Conservation (phyloP, 2,113 vertebrate species). For the Pseudorasbora parva region DNA sequence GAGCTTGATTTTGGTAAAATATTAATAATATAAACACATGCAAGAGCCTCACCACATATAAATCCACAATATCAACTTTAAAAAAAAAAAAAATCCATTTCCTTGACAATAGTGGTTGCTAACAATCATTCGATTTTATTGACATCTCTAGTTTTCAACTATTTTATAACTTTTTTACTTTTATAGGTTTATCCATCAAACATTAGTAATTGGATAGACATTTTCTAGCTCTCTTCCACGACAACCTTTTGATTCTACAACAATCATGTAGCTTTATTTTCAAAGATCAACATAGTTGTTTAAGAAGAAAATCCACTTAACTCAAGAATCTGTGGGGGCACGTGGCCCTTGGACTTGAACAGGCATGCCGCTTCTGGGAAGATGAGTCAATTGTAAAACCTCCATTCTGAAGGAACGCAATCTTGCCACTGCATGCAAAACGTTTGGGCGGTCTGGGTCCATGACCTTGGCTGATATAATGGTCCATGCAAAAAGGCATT, state of each 20-base stretch:
- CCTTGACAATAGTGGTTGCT: no score
- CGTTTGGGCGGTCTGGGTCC: not conserved
- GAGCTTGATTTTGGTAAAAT: no score
- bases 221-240: not conserved
- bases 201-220: no score
- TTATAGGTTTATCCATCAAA: no score
- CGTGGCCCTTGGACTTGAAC: not conserved
- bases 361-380: not conserved
- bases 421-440: not conserved
- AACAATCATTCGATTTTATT: no score
- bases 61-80: no score
- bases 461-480: slow-evolving; percentile 22
- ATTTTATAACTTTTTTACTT: no score
- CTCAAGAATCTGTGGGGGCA: not conserved
- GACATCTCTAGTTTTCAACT: no score
- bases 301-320: not conserved
- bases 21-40: no score
- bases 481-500: not conserved
- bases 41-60: no score
- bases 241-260: not conserved
- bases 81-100: no score
- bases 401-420: not conserved
- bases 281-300: not conserved
- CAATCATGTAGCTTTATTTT: not conserved
- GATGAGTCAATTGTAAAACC: slow-evolving; percentile 1